A percentile compares a stretch with the other conserved stretches of the same genome.
Conservation (phyloP, 2,888 invertebrate species). For the Lithophane leautieri region DNA sequence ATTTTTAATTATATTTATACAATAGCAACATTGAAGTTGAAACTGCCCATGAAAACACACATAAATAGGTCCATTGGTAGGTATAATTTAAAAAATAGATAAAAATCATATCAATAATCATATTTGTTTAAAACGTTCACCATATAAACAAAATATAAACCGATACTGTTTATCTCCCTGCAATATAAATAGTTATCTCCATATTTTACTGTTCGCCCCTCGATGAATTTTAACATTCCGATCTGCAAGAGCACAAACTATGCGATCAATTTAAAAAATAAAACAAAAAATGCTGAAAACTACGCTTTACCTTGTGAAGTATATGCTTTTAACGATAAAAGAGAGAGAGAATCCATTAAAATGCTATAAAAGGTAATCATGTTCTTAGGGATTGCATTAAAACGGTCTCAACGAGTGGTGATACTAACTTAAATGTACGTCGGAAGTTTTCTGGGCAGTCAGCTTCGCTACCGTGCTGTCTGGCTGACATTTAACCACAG, state of each 20-base stretch:
- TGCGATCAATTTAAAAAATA: slow-evolving; percentile 34
- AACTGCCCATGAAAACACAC: too few relatives aligned
- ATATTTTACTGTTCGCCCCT: slow-evolving; percentile 13
- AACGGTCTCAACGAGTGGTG: not conserved
- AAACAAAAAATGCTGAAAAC: slow-evolving; percentile 33
- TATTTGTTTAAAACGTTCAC: not conserved
- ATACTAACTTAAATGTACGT: not conserved
- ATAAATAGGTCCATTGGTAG: too few relatives aligned
- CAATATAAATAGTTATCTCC: slow-evolving; percentile 21
- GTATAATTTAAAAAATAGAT: too few relatives aligned
- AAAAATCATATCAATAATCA: too few relatives aligned
- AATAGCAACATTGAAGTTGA: not conserved
- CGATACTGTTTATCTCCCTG: not conserved
- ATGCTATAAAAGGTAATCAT: slow-evolving; percentile 12
- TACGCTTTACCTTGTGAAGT: slow-evolving; percentile 13
- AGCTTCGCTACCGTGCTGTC: not conserved
- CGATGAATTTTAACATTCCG: slow-evolving; percentile 36
- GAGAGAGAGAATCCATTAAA: slow-evolving; percentile 22
- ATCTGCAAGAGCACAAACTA: slow-evolving; percentile 12
- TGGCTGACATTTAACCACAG: too few relatives aligned
- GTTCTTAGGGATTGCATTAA: slow-evolving; percentile 18
- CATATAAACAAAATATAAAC: slow-evolving; percentile 1
- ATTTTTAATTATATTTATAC: not conserved
- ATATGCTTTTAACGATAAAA: slow-evolving; percentile 17
- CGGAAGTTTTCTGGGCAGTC: not conserved